phyloP scores from a whole-genome alignment of 2,888 invertebrate genomes.

The Lutraria lutraria region DNA sequence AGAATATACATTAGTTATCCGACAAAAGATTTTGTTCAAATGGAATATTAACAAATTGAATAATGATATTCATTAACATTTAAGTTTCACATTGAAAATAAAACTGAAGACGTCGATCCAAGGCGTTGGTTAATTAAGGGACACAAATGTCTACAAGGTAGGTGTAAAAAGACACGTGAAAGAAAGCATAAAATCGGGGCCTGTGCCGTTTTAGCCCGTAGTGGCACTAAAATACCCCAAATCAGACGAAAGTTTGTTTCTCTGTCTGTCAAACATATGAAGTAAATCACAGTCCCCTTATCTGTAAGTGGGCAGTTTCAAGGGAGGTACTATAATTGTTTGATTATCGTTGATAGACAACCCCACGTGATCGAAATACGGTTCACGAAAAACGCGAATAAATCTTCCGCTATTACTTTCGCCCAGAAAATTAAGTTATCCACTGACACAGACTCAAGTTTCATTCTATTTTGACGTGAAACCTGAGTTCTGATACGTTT shows the following conservation, averaged over 20 bases:
- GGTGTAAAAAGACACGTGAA: not conserved
- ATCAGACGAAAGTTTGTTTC: not conserved
- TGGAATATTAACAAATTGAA: too few species aligned
- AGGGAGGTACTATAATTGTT: slow-evolving; percentile 59
- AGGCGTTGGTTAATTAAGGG: slow-evolving; percentile 2
- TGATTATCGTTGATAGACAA: slow-evolving; percentile 60
- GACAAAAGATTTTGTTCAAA: too few species aligned
- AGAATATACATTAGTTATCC: too few species aligned
- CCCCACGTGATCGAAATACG: slow-evolving; percentile 51
- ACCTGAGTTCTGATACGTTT: slow-evolving; percentile 39
- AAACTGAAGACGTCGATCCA: not conserved
- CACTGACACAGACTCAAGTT: slow-evolving; percentile 43
- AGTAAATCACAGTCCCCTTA: slow-evolving; percentile 52
- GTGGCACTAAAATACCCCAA: not conserved
- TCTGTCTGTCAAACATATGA: slow-evolving; percentile 1
- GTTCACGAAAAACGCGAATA: slow-evolving; percentile 46
- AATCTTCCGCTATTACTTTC: slow-evolving; percentile 52
- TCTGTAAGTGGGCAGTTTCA: slow-evolving; percentile 57
- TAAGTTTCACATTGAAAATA: not conserved
- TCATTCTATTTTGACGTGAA: slow-evolving; percentile 45
- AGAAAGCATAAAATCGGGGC: not conserved
- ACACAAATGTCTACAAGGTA: not conserved
- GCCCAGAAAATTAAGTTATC: slow-evolving; percentile 45
- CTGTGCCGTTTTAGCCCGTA: not conserved
- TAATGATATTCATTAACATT: too few species aligned